Evolutionary conservation across 2,888 invertebrate genomes (phyloP).

Genomic region (Sarcophaga caerulescens): DNA sequence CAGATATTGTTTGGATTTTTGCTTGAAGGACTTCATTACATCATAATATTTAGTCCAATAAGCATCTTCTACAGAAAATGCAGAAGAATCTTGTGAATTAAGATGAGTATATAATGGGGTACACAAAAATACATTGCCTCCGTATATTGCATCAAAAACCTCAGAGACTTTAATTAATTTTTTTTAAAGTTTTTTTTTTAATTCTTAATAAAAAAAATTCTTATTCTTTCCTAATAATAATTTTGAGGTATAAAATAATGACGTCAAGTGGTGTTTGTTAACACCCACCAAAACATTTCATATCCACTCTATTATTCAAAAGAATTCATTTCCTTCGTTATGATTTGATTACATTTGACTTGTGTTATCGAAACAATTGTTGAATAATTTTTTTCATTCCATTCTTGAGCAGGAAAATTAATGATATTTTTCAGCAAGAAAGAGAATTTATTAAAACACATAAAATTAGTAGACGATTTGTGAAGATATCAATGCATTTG

Average conservation of each 20-base stretch:
- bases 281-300: slow-evolving; percentile 75
- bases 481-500: slow-evolving; percentile 64
- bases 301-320: slow-evolving; percentile 24
- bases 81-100: too few species aligned
- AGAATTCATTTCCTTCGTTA: neutral
- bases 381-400: slow-evolving; percentile 15
- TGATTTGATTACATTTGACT: slow-evolving; percentile 8
- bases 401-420: slow-evolving; percentile 53
- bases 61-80: too few species aligned
- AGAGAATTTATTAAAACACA: slow-evolving; percentile 63
- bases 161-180: too few species aligned
- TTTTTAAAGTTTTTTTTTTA: neutral
- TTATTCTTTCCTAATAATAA: neutral
- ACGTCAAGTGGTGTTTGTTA: slow-evolving; percentile 71
- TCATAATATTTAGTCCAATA: too few species aligned
- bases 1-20: too few species aligned
- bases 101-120: too few species aligned
- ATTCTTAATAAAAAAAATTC: neutral
- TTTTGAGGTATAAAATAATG: slow-evolving; percentile 20
- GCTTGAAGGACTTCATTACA: too few species aligned
- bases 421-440: slow-evolving; percentile 52
- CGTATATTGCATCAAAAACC: too few species aligned
- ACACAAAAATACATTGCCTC: too few species aligned
- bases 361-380: slow-evolving; percentile 17
- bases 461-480: slow-evolving; percentile 69